phyloP scores from a whole-genome alignment of 2,797 vertebrate genomes.

The Brachyalestes nurse region DNA sequence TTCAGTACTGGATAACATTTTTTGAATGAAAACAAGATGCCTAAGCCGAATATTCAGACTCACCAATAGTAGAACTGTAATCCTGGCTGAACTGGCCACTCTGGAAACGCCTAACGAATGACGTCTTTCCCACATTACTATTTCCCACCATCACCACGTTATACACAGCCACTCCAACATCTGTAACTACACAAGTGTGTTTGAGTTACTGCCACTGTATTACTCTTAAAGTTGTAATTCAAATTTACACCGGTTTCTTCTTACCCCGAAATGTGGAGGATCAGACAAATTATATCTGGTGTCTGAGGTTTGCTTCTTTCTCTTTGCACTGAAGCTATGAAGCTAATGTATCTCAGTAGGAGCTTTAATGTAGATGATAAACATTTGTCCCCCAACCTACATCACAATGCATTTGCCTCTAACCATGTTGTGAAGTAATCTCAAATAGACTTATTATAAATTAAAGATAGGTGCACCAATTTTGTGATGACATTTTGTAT shows the following conservation, averaged over 20 bases:
- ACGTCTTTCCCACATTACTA: constrained; percentile 90
- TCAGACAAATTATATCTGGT: not conserved
- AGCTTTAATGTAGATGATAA: not conserved
- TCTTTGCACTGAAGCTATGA: not conserved
- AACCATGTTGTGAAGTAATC: not conserved
- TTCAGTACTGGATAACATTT: not conserved
- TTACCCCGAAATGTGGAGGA: not conserved
- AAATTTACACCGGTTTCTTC: not conserved
- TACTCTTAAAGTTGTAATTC: too few species aligned
- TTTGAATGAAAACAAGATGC: not conserved
- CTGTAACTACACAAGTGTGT: constrained; percentile 42
- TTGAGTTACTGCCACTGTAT: not conserved
- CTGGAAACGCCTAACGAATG: constrained; percentile 85
- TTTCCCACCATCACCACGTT: constrained; percentile 90
- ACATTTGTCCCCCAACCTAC: too few species aligned
- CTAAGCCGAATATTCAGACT: constrained; percentile 45
- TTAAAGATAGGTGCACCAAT: not conserved
- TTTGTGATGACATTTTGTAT: not conserved
- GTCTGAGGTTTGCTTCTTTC: not conserved
- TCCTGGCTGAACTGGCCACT: constrained; percentile 75
- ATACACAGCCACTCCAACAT: constrained; percentile 69
- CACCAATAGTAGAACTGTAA: constrained; percentile 85
- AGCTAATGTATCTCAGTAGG: not conserved
- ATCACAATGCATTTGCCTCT: too few species aligned
- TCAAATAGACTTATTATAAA: not conserved